Conservation (phyloP, 1,140 invertebrate genomes). For the Cyphomyrmex costatus region DNA sequence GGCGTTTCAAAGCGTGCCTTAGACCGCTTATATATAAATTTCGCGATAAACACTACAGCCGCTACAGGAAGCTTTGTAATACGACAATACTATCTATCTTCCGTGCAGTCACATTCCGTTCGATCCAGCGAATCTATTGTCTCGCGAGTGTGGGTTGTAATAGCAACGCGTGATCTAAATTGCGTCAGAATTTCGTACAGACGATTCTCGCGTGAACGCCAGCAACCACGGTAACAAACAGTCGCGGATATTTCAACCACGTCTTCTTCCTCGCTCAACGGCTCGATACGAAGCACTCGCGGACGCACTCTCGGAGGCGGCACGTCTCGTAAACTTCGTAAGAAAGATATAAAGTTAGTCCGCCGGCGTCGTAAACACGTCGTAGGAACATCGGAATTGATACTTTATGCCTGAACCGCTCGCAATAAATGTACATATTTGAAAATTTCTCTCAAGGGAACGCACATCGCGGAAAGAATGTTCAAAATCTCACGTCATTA, state of each 20-base stretch:
- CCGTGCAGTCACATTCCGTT: conserved; percentile 73
- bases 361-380: conserved; percentile 67
- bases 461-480: conserved; percentile 1
- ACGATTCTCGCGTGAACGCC: conserved; percentile 17
- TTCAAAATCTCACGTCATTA: neutral
- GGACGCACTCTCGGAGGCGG: conserved; percentile 27
- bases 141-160: conserved; percentile 63
- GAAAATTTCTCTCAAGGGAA: conserved; percentile 57
- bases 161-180: conserved; percentile 71
- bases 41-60: conserved; percentile 60
- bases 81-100: conserved; percentile 75
- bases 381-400: conserved; percentile 74
- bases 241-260: neutral
- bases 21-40: conserved; percentile 60
- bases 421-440: conserved; percentile 66
- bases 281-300: conserved; percentile 18
- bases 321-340: conserved; percentile 70
- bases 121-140: conserved; percentile 76
- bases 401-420: conserved; percentile 70
- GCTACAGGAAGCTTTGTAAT: conserved; percentile 50
- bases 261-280: conserved; percentile 5
- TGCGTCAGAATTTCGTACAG: conserved; percentile 61
- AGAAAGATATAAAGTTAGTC: conserved; percentile 74
- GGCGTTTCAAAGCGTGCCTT: conserved; percentile 18
- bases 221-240: neutral